Evolutionary conservation across 2,888 invertebrate species (phyloP), one percentile per base, ranked within the genome.

Genomic region (Andrena marginata): DNA sequence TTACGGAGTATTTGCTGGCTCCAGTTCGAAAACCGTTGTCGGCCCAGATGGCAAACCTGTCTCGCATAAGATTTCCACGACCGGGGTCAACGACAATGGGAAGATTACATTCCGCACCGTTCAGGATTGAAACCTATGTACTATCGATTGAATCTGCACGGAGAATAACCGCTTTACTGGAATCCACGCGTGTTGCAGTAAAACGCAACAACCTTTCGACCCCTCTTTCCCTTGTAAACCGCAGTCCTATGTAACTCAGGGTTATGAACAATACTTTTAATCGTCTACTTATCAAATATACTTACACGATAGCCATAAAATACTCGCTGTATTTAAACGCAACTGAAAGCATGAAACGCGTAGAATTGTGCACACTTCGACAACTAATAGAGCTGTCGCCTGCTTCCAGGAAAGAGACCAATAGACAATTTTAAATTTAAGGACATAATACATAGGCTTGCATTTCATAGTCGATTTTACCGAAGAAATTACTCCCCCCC

Each of bases 21-120:
- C 97, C 0, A 96, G 93, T 88, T 95, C 96, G 33, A 94, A 95
- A 1, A 96, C 96, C 0, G 91, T 94, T 0, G 95, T 96, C 87
- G 90, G 90, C 0, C 90, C 91, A 0, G 95, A 97, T 90, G 97
- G 97, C 3, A 94, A 96, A 86, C 94, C 95, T 69, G 90, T 92
- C 16, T 94, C 92, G 68, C 94, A 94, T 82, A 95, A 96, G 82
- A 95, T 95, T 63, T 96, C 97, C 0, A 94, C 96, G 60, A 97
- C 97, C 8, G 94, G 95, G 0, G 95, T 97, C 71, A 96, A 97
- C 90, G 96, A 97, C 88, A 97, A 97, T 90, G 97, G 97, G 82
- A 96, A 96, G 91, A 91, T 97, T 59, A 96, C 96, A 73, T 95
- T 95, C 64, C 96, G 96, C 90, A 95, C 95, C 51, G 95, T 96